These are phyloP conservation scores for Iguana delicatissima DNA, from an alignment of 2,797 vertebrate species.

Conservation along the genomic window DNA sequence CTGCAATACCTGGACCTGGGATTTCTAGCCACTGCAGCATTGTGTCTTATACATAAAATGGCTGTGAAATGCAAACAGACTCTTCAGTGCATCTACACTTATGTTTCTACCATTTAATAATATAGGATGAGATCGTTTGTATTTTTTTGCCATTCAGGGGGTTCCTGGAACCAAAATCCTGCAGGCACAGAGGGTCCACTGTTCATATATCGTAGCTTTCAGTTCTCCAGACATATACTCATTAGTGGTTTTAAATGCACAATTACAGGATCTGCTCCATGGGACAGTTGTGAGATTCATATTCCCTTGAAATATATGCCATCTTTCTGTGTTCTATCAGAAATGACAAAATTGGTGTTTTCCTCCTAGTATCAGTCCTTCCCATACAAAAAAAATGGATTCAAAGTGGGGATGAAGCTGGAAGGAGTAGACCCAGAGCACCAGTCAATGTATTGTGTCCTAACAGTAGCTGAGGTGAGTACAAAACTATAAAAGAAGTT, in stretches of 20 bases:
- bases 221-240: not conserved
- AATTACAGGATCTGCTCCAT: not conserved
- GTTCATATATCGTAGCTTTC: not conserved
- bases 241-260: not conserved
- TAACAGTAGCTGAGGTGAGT: conserved; percentile 85
- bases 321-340: not conserved
- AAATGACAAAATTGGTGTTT: conserved; percentile 37
- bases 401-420: conserved; percentile 87
- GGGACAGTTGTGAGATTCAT: not conserved
- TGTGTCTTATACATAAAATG: too few relatives aligned
- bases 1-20: too few relatives aligned
- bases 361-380: conserved; percentile 84
- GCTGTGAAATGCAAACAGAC: too few relatives aligned
- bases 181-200: too few relatives aligned
- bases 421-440: conserved; percentile 88
- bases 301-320: not conserved
- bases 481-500: not conserved
- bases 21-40: too few relatives aligned
- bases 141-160: too few relatives aligned
- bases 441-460: conserved; percentile 86
- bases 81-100: too few relatives aligned
- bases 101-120: too few relatives aligned
- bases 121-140: too few relatives aligned
- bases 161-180: too few relatives aligned
- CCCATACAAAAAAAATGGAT: conserved; percentile 87